Evolutionary conservation across 1,140 invertebrate species (phyloP), one percentile per base, ranked within the genome.

Genomic region (Zophobas morio): DNA sequence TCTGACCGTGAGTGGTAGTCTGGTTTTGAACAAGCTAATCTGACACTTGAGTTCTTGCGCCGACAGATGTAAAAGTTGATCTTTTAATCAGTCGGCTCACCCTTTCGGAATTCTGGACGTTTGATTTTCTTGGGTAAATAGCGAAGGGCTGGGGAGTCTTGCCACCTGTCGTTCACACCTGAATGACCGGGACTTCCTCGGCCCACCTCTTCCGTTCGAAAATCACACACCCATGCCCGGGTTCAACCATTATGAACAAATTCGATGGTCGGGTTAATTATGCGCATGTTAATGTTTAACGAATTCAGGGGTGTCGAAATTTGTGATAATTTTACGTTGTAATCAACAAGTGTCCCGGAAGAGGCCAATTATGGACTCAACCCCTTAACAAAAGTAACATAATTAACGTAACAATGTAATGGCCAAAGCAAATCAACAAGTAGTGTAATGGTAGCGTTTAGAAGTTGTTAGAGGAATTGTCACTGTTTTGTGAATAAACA

Each of bases 261-360:
- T 51, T 51, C 2, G 2, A 51, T 4, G 4, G 49, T 51, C 49
- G 2, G 4, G 20, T 51, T 51, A 51, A 51, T 51, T 51, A 51
- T 20, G 49, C n/a, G 49, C 49, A 51, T 51, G 6, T 51, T 51
- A 51, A 51, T 51, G 42, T 8, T 46, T 8, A 46, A 46, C 42
- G n/a, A 51, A 5, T 51, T 4, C 56, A 60, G 8, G 36, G 57
- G 57, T 36, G 57, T 63, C 37, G 33, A 60, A 60, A 60, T 60
- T 51, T 51, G 49, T 51, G 49, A 20, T 51, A 36, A 63, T 63
- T 63, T 63, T 36, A 63, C 35, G 39, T 63, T 63, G 1, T 63
- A 63, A 63, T 63, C 57, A 63, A 63, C 57, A 63, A 63, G 57
- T 63, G 57, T 39, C 6, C 57, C 57, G 57, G 57, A 63, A 63